Evolutionary conservation across 1,140 invertebrate species (phyloP), one percentile per base, ranked within the genome.

Genomic region (Neomicropteryx cornuta): DNA sequence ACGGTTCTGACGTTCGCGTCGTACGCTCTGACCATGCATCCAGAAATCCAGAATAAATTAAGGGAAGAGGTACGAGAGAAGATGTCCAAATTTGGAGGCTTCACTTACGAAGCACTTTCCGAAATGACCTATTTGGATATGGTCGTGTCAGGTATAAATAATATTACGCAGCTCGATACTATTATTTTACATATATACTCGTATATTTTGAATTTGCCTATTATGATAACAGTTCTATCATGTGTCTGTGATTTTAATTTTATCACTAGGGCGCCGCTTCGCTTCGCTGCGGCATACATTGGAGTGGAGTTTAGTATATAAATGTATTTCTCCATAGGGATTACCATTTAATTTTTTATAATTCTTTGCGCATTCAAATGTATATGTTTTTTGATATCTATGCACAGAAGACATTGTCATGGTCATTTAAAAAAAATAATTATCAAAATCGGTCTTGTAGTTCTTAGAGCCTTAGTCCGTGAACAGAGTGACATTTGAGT

Each of bases 31-130:
- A 76, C 79, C 0, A 55, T 66, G 10, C 56, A 75, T 45, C 72
- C 71, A 1, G 73, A 79, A 0, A 43, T 77, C 10, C 81, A 84
- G 48, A 56, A 72, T 0, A 70, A 67, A 41, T 48, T 79, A 2
- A 45, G 72, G 4, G 46, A 65, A 24, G 79, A 84, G 60, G 70
- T 86, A 2, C 42, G 57, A 3, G 56, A 68, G 2, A 37, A 67
- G 3, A 36, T 39, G 0, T 58, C 58, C 2, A 47, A 72, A 33
- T 58, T 59, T 34, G 58, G 66, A 17, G 49, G 68, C 18, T 50
- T 75, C 2, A 66, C 45, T n/a, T 77, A 77, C 40, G 74, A 79
- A n/a, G 49, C 60, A 4, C 45, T 78, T 3, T 50, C 60, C 10
- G 52, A 72, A 18, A 56, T 77, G 50, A 49, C 55, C 4, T 75